Evolutionary conservation across 2,113 vertebrate genomes (phyloP).

Genomic region (Xiphophorus hellerii): DNA sequence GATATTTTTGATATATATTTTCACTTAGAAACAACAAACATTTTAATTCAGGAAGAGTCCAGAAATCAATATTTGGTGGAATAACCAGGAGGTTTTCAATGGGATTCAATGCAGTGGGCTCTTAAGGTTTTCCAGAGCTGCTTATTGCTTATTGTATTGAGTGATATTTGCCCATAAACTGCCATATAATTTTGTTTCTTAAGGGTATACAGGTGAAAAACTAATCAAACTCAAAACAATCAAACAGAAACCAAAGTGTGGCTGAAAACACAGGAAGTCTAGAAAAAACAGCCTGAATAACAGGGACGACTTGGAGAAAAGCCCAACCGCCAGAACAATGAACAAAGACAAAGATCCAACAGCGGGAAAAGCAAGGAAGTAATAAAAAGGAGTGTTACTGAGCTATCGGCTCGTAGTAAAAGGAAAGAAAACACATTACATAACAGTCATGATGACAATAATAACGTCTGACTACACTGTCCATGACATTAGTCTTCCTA

Average conservation of each 20-base stretch:
- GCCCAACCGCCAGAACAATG: background rate
- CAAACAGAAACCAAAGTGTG: background rate
- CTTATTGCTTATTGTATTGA: no score
- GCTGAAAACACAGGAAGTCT: background rate
- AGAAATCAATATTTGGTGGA: no score
- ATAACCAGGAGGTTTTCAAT: no score
- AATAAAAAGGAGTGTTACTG: background rate
- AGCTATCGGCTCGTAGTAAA: background rate
- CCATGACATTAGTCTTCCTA: background rate
- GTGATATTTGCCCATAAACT: no score
- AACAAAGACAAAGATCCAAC: background rate
- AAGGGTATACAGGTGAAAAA: background rate
- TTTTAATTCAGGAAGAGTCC: no score
- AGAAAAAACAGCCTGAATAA: background rate
- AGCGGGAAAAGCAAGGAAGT: background rate
- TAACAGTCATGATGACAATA: background rate
- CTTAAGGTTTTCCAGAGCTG: no score
- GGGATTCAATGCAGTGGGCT: no score
- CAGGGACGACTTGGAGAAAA: no score
- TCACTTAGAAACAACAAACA: no score
- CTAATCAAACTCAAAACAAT: background rate
- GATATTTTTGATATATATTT: no score
- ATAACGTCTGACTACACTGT: background rate
- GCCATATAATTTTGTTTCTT: no score
- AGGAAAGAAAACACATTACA: background rate